These are phyloP conservation scores for Drosophila lowei DNA, from an alignment of 1,140 invertebrate species.

Conservation along the genomic window DNA sequence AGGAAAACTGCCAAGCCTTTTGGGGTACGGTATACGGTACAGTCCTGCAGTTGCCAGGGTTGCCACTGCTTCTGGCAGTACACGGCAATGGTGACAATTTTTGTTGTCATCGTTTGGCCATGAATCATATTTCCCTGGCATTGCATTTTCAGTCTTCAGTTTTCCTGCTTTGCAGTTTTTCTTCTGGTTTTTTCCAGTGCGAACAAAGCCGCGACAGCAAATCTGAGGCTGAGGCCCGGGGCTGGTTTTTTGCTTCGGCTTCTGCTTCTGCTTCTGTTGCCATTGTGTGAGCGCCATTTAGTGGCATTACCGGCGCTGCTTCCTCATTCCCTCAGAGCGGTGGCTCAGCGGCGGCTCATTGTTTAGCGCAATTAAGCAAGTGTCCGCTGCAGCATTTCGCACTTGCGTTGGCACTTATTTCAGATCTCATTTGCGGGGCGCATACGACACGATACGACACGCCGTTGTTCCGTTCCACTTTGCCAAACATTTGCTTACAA, in stretches of 20 bases:
- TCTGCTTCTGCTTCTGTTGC: not conserved
- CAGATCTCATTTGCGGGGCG: conserved; percentile 36
- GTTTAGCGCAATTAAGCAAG: conserved; percentile 61
- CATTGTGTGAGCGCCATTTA: conserved; percentile 69
- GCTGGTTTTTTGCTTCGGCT: not conserved
- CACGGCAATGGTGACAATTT: conserved; percentile 31
- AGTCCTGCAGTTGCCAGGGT: too few relatives aligned
- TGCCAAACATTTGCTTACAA: conserved; percentile 77
- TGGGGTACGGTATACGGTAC: too few relatives aligned
- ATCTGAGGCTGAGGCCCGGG: conserved; percentile 34
- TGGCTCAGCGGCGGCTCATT: conserved; percentile 34
- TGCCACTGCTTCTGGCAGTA: not conserved
- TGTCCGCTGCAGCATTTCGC: conserved; percentile 32
- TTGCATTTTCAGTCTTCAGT: conserved; percentile 68
- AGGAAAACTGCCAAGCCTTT: too few relatives aligned
- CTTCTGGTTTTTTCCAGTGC: conserved; percentile 49
- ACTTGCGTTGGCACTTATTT: conserved; percentile 64
- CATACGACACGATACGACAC: conserved; percentile 20
- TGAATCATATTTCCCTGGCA: conserved; percentile 80
- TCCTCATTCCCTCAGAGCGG: conserved; percentile 23
- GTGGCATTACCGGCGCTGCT: conserved; percentile 47
- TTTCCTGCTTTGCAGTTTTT: conserved; percentile 37
- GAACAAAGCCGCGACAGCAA: conserved; percentile 46
- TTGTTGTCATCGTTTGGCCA: conserved; percentile 64
- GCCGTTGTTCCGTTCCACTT: conserved; percentile 49